Evolutionary conservation across 2,888 invertebrate genomes (phyloP).

Genomic region (Panopea generosa): DNA sequence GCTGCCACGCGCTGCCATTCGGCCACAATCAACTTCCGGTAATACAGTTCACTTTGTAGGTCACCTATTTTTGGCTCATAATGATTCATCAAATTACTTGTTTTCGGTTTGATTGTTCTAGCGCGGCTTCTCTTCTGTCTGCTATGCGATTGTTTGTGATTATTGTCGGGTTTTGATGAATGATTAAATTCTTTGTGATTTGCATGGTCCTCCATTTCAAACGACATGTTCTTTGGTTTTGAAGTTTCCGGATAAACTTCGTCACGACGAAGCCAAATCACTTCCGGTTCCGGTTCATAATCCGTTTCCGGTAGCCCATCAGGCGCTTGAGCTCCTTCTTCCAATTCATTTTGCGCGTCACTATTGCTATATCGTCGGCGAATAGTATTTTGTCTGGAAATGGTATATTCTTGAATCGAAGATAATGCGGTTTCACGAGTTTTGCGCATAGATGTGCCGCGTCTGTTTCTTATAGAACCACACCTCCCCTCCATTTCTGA

Average conservation of each 20-base stretch:
- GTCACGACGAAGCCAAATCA: conserved; percentile 64
- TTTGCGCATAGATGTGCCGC: conserved; percentile 56
- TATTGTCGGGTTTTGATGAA: conserved; percentile 8
- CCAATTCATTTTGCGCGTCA: conserved; percentile 17
- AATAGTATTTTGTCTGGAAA: conserved; percentile 50
- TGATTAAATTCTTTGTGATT: conserved; percentile 15
- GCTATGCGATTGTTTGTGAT: neutral
- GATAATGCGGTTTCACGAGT: conserved; percentile 57
- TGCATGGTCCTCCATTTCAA: conserved; percentile 46
- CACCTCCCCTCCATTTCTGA: conserved; percentile 6
- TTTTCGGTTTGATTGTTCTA: too few species aligned
- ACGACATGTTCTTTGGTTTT: conserved; percentile 34
- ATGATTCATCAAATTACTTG: conserved; percentile 23
- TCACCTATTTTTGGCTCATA: conserved; percentile 43
- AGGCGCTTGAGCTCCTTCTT: conserved; percentile 18
- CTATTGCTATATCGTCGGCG: conserved; percentile 49
- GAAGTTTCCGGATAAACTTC: conserved; percentile 52
- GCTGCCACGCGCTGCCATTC: conserved; percentile 84
- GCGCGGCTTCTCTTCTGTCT: too few species aligned
- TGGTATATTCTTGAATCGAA: conserved; percentile 54
- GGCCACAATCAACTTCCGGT: conserved; percentile 76
- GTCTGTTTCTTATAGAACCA: conserved; percentile 41
- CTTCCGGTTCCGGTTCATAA: conserved; percentile 49
- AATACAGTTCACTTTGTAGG: conserved; percentile 56
- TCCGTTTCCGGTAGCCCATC: conserved; percentile 21